phyloP scores from a whole-genome alignment of 2,888 invertebrate genomes.

The Smittia aterrima region DNA sequence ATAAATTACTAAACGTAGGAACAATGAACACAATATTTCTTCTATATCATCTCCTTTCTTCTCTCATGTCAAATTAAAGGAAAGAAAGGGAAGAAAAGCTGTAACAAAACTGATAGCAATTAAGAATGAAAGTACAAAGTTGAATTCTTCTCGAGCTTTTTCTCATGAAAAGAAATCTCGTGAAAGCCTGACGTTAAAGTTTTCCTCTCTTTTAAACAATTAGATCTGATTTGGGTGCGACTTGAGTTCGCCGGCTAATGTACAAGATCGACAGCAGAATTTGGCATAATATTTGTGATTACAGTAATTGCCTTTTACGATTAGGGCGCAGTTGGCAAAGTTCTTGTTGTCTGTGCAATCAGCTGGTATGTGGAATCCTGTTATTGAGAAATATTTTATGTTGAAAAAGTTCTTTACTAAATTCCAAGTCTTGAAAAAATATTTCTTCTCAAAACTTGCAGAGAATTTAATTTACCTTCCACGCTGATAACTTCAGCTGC shows the following conservation, averaged over 20 bases:
- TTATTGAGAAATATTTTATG: slow-evolving; percentile 34
- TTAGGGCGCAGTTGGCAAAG: slow-evolving; percentile 86
- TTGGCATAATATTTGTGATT: slow-evolving; percentile 86
- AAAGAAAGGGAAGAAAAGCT: background rate
- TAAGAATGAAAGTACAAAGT: background rate
- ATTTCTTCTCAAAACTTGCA: slow-evolving; percentile 9
- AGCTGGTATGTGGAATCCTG: slow-evolving; percentile 72
- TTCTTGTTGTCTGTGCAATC: slow-evolving; percentile 83
- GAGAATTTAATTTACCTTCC: slow-evolving; percentile 65
- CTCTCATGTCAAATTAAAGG: background rate
- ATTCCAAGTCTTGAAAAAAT: slow-evolving; percentile 1
- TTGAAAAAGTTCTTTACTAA: background rate
- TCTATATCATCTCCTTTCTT: background rate
- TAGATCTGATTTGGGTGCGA: slow-evolving; percentile 35
- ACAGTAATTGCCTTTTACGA: slow-evolving; percentile 81
- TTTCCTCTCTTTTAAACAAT: background rate
- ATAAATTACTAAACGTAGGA: slow-evolving; percentile 38
- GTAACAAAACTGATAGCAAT: slow-evolving; percentile 3
- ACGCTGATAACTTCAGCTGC: slow-evolving; percentile 68
- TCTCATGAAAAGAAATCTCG: background rate
- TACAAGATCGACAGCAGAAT: slow-evolving; percentile 93
- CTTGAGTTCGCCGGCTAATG: slow-evolving; percentile 74
- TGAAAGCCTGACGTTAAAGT: background rate
- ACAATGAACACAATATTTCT: slow-evolving; percentile 40
- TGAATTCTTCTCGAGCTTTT: slow-evolving; percentile 6